Evolutionary conservation across 1,140 invertebrate genomes (phyloP).

Genomic region (Branchinecta lindahli): DNA sequence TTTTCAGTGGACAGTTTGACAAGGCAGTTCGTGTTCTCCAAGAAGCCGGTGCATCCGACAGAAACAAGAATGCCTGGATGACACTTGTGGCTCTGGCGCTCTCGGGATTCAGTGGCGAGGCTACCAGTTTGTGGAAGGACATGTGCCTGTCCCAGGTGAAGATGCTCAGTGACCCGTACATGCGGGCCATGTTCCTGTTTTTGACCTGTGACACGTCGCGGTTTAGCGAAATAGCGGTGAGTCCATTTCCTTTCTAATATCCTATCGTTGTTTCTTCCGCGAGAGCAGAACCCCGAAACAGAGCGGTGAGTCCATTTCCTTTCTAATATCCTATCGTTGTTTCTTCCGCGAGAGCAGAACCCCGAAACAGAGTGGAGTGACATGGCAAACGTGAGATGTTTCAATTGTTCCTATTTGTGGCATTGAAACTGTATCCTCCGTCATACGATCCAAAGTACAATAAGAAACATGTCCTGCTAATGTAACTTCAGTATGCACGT

Average conservation of each 20-base stretch:
- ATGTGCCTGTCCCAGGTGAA: constrained; percentile 50
- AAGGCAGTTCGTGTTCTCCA: background rate
- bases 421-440: too few relatives aligned
- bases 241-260: background rate
- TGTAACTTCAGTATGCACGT: too few relatives aligned
- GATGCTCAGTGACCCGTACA: constrained; percentile 68
- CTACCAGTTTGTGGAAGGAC: constrained; percentile 32
- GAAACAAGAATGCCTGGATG: background rate
- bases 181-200: constrained; percentile 81
- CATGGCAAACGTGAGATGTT: too few relatives aligned
- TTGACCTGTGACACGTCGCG: constrained; percentile 38
- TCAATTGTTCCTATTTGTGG: too few relatives aligned
- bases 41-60: background rate
- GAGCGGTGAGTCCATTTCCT: background rate
- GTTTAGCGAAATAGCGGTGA: background rate
- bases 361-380: too few relatives aligned
- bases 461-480: too few relatives aligned
- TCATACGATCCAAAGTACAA: too few relatives aligned
- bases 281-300: too few relatives aligned
- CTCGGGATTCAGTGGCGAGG: background rate
- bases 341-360: too few relatives aligned
- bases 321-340: background rate
- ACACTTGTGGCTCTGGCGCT: background rate
- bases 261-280: too few relatives aligned
- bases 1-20: background rate